Evolutionary conservation across 2,113 vertebrate species (phyloP).

Genomic region (Chloebia gouldiae): DNA sequence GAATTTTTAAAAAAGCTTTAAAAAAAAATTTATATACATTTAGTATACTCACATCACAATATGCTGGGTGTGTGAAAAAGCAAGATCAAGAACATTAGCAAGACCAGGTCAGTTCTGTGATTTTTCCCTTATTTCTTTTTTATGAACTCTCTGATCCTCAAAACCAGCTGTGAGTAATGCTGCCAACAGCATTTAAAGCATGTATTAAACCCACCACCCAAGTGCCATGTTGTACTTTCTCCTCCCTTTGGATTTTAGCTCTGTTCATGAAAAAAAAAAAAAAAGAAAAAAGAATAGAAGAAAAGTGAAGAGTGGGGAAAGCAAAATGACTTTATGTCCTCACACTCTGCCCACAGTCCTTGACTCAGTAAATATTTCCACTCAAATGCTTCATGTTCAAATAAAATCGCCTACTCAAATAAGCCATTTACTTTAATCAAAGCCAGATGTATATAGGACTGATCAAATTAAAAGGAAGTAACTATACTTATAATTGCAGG

Average conservation of each 20-base stretch:
- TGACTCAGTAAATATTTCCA: neutral
- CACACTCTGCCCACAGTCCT: neutral
- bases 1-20: neutral
- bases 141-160: neutral
- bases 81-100: neutral
- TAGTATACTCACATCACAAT: neutral
- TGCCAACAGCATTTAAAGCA: neutral
- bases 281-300: neutral
- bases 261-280: neutral
- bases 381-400: neutral
- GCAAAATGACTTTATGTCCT: neutral
- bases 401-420: neutral
- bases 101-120: neutral
- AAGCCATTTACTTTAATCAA: slow-evolving; percentile 16
- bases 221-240: neutral
- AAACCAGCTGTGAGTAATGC: rapidly evolving
- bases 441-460: slow-evolving; percentile 23
- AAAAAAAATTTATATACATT: neutral
- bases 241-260: neutral
- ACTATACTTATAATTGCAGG: slow-evolving; percentile 18
- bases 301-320: neutral
- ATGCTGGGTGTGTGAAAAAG: neutral
- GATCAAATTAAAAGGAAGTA: slow-evolving; percentile 48
- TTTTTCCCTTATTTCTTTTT: neutral
- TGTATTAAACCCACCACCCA: neutral